Evolutionary conservation across 1,140 invertebrate genomes (phyloP).

Genomic region (Lepidurus apus): DNA sequence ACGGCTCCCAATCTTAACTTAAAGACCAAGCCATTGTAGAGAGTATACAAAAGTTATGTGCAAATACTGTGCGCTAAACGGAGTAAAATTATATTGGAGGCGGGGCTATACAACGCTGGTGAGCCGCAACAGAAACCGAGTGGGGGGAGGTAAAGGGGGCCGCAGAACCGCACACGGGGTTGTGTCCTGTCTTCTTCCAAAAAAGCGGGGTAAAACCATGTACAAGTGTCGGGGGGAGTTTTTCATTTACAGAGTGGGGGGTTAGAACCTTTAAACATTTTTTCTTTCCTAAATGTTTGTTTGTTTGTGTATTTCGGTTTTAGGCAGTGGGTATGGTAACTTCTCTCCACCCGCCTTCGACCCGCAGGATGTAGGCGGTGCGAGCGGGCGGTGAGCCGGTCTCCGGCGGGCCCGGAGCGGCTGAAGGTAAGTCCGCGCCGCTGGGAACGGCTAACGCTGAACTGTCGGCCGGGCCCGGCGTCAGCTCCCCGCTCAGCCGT

Average conservation of each 20-base stretch:
- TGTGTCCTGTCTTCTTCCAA: neutral
- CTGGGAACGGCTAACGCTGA: neutral
- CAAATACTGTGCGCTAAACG: neutral
- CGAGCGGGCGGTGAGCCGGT: neutral
- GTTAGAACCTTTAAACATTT: constrained; percentile 9
- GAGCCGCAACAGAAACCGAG: neutral
- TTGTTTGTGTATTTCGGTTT: neutral
- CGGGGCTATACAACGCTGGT: neutral
- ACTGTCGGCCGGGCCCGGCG: too few relatives aligned
- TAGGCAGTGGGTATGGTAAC: constrained; percentile 5
- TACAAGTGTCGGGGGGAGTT: neutral
- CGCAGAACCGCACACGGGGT: neutral
- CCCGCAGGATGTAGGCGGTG: constrained; percentile 30
- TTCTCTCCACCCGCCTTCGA: constrained; percentile 31
- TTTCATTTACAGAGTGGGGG: neutral
- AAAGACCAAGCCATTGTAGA: neutral
- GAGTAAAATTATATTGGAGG: neutral
- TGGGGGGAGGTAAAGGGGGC: neutral
- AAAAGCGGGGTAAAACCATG: neutral
- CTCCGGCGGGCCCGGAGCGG: neutral
- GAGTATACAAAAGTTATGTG: neutral
- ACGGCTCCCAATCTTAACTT: neutral
- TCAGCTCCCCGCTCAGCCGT: neutral
- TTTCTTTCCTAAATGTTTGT: neutral
- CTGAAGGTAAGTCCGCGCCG: neutral